phyloP scores from a whole-genome alignment of 2,888 invertebrate species.

The Polietes domitor region DNA sequence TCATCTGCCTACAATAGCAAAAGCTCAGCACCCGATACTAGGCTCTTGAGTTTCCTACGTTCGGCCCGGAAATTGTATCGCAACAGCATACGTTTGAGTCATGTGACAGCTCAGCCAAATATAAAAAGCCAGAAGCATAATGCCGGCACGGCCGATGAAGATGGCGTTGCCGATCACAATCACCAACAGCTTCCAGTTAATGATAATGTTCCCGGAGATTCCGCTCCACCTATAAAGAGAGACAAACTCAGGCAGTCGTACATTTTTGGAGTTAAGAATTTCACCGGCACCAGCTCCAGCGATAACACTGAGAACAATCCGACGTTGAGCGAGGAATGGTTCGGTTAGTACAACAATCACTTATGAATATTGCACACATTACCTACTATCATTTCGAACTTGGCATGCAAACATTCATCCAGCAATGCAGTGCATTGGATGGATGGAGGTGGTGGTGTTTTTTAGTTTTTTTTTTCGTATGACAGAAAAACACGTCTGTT shows the following conservation, averaged over 20 bases:
- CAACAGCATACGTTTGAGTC: slow-evolving; percentile 54
- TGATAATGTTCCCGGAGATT: not conserved
- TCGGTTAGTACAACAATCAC: slow-evolving; percentile 73
- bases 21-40: slow-evolving; percentile 56
- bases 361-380: too few relatives aligned
- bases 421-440: too few relatives aligned
- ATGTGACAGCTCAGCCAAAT: slow-evolving; percentile 13
- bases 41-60: slow-evolving; percentile 75
- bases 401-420: too few relatives aligned
- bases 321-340: slow-evolving; percentile 74
- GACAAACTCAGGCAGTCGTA: slow-evolving; percentile 53
- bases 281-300: slow-evolving; percentile 18
- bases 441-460: too few relatives aligned
- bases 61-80: slow-evolving; percentile 74
- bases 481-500: not conserved
- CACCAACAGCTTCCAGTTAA: not conserved
- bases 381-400: too few relatives aligned
- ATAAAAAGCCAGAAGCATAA: slow-evolving; percentile 27
- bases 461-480: too few relatives aligned
- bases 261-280: slow-evolving; percentile 54
- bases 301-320: slow-evolving; percentile 55
- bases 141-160: slow-evolving; percentile 25
- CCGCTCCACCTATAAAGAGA: not conserved
- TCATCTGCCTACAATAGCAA: slow-evolving; percentile 48
- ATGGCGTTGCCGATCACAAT: not conserved